These are phyloP conservation scores for Mizuhopecten yessoensis DNA, from an alignment of 1,140 invertebrate genomes.

Conservation along the genomic window DNA sequence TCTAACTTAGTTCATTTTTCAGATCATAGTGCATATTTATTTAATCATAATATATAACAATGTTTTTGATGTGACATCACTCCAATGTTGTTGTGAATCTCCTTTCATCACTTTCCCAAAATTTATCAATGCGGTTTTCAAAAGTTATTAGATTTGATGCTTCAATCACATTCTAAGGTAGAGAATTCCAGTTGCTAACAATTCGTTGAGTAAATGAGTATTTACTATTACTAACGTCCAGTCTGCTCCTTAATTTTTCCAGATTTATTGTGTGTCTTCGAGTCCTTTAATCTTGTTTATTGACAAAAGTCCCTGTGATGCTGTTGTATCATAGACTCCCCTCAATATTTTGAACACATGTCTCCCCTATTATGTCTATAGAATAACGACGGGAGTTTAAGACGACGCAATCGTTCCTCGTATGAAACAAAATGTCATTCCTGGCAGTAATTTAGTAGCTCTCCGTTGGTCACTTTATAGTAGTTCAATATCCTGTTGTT, in stretches of 20 bases:
- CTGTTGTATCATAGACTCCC: background rate
- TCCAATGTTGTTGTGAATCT: too few species aligned
- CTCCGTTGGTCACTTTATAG: slow-evolving; percentile 54
- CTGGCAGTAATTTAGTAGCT: slow-evolving; percentile 50
- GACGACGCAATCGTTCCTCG: slow-evolving; percentile 6
- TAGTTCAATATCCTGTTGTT: slow-evolving; percentile 42
- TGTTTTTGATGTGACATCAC: too few species aligned
- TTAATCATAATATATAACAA: too few species aligned
- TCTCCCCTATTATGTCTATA: slow-evolving; percentile 53
- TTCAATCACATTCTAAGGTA: slow-evolving; percentile 7
- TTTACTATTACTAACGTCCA: background rate
- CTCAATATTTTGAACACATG: slow-evolving; percentile 43
- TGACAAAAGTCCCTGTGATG: background rate
- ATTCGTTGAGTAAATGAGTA: background rate
- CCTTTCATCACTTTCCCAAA: too few species aligned
- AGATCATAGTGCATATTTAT: too few species aligned
- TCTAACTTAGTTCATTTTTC: too few species aligned
- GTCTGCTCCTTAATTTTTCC: background rate
- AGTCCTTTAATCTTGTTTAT: too few species aligned
- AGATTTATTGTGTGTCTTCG: background rate
- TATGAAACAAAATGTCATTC: slow-evolving; percentile 47
- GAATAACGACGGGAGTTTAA: background rate
- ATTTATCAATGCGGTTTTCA: too few species aligned
- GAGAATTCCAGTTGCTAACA: background rate
- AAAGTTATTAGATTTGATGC: too few species aligned